phyloP scores from a whole-genome alignment of 2,888 invertebrate species.

The Andrena marginata region DNA sequence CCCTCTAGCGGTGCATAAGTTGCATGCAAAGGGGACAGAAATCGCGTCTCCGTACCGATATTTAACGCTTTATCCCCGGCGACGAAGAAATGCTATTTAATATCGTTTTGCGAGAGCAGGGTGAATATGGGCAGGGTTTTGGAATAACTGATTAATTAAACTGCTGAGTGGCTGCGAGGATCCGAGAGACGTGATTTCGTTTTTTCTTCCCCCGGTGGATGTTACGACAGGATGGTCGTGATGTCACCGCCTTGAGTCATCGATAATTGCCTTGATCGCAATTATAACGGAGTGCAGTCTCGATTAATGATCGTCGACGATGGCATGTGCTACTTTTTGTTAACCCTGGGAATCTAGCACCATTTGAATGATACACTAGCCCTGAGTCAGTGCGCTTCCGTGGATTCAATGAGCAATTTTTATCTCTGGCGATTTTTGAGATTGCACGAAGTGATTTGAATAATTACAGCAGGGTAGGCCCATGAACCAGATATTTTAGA shows the following conservation, averaged over 20 bases:
- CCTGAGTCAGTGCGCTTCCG: no score
- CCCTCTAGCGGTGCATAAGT: background rate
- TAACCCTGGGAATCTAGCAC: background rate
- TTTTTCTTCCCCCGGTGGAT: conserved; percentile 3
- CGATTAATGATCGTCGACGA: conserved; percentile 5
- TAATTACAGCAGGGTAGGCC: no score
- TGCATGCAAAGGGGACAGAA: background rate
- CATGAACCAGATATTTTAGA: no score
- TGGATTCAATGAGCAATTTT: background rate
- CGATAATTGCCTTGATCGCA: conserved; percentile 25
- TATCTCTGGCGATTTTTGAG: no score
- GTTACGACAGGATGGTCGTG: conserved; percentile 17
- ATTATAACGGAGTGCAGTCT: conserved; percentile 17
- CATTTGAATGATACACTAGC: background rate
- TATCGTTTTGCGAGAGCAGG: no score
- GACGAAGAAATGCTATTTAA: background rate
- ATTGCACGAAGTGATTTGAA: no score
- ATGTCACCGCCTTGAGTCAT: conserved; percentile 28
- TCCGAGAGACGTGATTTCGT: conserved; percentile 16
- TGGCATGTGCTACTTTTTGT: background rate
- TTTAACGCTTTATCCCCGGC: conserved; percentile 1
- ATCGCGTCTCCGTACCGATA: conserved; percentile 9
- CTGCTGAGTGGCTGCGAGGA: no score
- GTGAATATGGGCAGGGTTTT: no score
- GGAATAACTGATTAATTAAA: no score